These are phyloP conservation scores for Heteractis magnifica DNA, from an alignment of 92 coral and sea anemone species.

Conservation along the genomic window DNA sequence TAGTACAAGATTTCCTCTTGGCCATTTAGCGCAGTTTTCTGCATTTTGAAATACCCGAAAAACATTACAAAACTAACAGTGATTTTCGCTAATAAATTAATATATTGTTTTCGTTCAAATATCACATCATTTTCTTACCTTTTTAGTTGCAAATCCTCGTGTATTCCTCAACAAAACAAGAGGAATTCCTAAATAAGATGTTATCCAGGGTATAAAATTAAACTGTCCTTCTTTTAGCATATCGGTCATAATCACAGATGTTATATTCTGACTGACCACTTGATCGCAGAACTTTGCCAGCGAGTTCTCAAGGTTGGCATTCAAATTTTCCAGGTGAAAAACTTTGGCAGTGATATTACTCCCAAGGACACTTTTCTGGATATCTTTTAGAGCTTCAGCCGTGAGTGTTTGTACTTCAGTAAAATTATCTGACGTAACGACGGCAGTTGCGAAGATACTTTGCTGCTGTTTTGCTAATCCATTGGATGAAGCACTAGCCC, in stretches of 20 bases:
- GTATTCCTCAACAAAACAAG: constrained; percentile 21
- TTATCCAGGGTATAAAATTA: constrained; percentile 34
- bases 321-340: constrained; percentile 13
- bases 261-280: constrained; percentile 17
- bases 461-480: neutral
- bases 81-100: no score
- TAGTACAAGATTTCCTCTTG: no score
- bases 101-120: no score
- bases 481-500: neutral
- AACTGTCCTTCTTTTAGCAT: neutral
- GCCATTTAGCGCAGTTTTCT: no score
- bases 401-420: neutral
- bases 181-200: constrained; percentile 35
- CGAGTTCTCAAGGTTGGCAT: constrained; percentile 22
- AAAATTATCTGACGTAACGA: neutral
- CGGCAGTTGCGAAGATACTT: neutral
- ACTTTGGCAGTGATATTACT: neutral
- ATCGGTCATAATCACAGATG: constrained; percentile 23
- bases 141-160: neutral
- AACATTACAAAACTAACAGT: no score
- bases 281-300: constrained; percentile 36
- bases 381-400: neutral
- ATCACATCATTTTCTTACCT: no score
- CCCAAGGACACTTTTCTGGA: neutral
- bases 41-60: no score